Evolutionary conservation across 2,113 vertebrate genomes (phyloP).

Genomic region (Mesoclemmys tuberculata): DNA sequence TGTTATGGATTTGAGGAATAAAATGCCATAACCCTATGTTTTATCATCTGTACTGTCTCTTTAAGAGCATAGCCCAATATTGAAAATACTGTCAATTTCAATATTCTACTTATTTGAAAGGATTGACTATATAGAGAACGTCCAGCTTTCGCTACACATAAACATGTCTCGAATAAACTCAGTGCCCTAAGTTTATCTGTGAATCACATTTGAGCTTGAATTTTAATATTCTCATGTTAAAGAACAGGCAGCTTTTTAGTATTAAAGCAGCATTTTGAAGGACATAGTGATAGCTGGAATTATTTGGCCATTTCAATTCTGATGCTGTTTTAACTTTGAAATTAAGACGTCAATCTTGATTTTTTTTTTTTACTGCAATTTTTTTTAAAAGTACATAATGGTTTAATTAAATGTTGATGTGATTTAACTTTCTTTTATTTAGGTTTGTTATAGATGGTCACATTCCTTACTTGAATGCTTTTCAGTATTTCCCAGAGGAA

Average conservation of each 20-base stretch:
- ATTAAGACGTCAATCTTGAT: background rate
- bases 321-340: slow-evolving; percentile 9
- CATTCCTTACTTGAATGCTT: slow-evolving; percentile 81
- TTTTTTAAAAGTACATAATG: background rate
- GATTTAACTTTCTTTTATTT: background rate
- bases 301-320: background rate
- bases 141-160: background rate
- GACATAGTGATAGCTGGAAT: background rate
- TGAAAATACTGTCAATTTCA: background rate
- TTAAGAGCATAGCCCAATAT: background rate
- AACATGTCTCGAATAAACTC: background rate
- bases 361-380: background rate
- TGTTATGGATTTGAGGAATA: background rate
- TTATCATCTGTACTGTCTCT: background rate
- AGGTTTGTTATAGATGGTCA: slow-evolving; percentile 81
- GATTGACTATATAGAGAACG: slow-evolving; percentile 2
- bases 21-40: background rate
- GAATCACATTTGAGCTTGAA: background rate
- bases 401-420: slow-evolving; percentile 15
- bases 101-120: background rate
- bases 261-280: background rate
- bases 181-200: background rate
- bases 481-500: slow-evolving; percentile 81
- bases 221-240: background rate
- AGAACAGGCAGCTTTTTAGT: background rate